phyloP scores from a whole-genome alignment of 2,113 vertebrate species.

The Perca schrenkii region DNA sequence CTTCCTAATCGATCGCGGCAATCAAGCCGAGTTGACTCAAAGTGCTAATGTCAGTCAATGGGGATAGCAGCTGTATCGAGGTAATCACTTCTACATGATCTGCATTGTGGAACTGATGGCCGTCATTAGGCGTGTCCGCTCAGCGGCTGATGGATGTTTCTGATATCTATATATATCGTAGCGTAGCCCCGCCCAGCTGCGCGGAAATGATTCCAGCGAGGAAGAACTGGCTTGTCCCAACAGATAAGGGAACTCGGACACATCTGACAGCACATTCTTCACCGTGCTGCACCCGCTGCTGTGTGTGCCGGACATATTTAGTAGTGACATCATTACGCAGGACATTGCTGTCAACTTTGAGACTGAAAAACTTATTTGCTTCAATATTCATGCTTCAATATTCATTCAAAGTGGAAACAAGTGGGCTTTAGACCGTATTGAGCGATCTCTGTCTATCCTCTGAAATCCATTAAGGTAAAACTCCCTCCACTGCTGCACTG shows the following conservation, averaged over 20 bases:
- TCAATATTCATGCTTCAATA: conserved; percentile 45
- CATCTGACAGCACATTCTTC: conserved; percentile 51
- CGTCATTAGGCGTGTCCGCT: conserved; percentile 7
- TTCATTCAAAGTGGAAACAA: conserved; percentile 49
- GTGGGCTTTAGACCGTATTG: conserved; percentile 4
- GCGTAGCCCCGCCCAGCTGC: neutral
- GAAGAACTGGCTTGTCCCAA: neutral
- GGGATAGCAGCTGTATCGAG: conserved; percentile 15
- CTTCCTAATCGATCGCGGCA: conserved; percentile 42
- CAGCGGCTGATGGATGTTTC: conserved; percentile 26
- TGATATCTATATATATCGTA: neutral
- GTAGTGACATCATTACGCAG: conserved; percentile 49
- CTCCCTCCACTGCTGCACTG: conserved; percentile 10
- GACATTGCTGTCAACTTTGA: conserved; percentile 16
- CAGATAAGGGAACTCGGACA: conserved; percentile 19
- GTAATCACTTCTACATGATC: conserved; percentile 43
- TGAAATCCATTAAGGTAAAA: conserved; percentile 57
- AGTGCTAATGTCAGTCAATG: conserved; percentile 35
- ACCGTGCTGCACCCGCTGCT: conserved; percentile 25
- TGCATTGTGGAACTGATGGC: conserved; percentile 41
- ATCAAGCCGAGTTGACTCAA: conserved; percentile 42
- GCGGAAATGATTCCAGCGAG: conserved; percentile 3
- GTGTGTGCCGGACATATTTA: conserved; percentile 27
- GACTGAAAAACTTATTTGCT: conserved; percentile 43
- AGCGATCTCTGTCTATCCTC: conserved; percentile 41